phyloP scores from a whole-genome alignment of 1,140 invertebrate genomes.

The Hypsibius dujardini region DNA sequence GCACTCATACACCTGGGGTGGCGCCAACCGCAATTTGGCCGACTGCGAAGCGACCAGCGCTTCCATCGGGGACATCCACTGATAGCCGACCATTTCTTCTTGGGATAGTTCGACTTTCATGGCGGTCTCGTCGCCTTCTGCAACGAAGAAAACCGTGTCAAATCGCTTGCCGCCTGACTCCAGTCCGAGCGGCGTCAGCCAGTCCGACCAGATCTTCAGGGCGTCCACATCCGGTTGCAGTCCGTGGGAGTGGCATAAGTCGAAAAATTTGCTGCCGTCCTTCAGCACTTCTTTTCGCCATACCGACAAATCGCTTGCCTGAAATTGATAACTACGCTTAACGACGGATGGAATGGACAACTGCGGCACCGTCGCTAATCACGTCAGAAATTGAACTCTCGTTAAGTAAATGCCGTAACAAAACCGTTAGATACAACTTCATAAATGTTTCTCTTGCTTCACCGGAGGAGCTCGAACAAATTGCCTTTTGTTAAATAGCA shows the following conservation, averaged over 20 bases:
- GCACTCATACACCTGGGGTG: constrained; percentile 3
- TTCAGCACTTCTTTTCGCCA: constrained; percentile 53
- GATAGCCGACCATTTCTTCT: background rate
- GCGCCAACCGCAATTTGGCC: background rate
- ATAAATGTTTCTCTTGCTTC: no score
- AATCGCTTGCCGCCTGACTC: background rate
- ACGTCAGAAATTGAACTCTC: no score
- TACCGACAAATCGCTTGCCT: constrained; percentile 34
- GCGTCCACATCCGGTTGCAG: constrained; percentile 63
- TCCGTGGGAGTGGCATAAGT: constrained; percentile 48
- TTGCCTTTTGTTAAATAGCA: no score
- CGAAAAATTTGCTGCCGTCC: constrained; percentile 49
- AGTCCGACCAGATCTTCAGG: constrained; percentile 63
- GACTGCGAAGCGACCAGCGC: background rate
- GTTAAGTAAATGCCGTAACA: no score
- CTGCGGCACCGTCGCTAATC: no score
- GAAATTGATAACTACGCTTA: no score
- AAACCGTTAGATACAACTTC: no score
- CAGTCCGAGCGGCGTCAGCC: constrained; percentile 50
- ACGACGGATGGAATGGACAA: no score
- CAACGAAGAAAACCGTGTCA: constrained; percentile 13
- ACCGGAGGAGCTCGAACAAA: no score
- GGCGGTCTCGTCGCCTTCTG: constrained; percentile 13
- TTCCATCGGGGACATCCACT: background rate
- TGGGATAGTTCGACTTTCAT: background rate